phyloP scores from a whole-genome alignment of 2,797 vertebrate species.

The Naso thynnoides region DNA sequence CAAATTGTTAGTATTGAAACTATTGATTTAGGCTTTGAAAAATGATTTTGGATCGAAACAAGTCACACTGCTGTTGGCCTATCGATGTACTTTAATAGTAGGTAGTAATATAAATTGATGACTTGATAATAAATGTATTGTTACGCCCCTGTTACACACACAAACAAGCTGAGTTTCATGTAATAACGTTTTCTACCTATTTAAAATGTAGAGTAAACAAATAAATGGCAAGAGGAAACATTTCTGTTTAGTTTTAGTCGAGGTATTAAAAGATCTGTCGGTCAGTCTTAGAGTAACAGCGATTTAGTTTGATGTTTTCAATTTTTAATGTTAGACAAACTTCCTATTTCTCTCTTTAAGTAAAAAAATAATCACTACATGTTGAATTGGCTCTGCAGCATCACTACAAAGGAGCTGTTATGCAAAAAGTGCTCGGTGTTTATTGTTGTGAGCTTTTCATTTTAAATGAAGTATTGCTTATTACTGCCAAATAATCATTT shows the following conservation, averaged over 20 bases:
- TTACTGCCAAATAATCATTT: conserved; percentile 47
- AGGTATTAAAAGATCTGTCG: background rate
- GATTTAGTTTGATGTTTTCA: background rate
- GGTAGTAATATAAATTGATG: no score
- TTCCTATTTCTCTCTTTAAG: background rate
- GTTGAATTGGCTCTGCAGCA: background rate
- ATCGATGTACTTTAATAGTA: no score
- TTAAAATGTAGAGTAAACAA: background rate
- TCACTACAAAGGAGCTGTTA: background rate
- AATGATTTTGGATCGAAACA: no score
- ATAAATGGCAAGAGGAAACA: no score
- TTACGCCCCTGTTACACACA: no score
- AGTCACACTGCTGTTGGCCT: no score
- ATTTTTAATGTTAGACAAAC: background rate
- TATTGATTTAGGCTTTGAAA: no score
- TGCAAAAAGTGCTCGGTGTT: background rate
- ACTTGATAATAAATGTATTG: no score
- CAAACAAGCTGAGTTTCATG: background rate
- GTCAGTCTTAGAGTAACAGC: background rate
- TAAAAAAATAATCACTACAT: conserved; percentile 3
- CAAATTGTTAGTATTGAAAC: no score
- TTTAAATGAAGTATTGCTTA: conserved; percentile 27
- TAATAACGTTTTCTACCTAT: background rate
- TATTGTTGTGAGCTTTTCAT: conserved; percentile 45
- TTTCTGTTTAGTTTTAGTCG: background rate